Base-by-base conservation (phyloP, 2,797 vertebrate genomes). In the Crocidura indochinensis region DNA sequence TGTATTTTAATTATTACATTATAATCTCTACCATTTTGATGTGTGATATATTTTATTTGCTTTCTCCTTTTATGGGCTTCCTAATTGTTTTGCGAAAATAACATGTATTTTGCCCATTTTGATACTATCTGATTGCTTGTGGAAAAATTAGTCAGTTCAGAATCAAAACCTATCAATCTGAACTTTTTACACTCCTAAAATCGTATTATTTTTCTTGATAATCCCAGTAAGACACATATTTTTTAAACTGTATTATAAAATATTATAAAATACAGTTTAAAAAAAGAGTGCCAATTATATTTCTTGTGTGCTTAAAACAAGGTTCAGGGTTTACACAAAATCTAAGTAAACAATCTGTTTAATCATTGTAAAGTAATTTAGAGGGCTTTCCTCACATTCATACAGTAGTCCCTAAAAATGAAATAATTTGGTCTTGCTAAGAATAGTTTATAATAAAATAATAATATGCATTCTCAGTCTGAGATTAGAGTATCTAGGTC, bases 151-250 rank as follows among this genome's bases (percentile, higher is more conserved):
- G 38, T 38, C 27, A 92, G 85, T n/a, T 38, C 10, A 26, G 4
- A 67, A 75, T 10, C 60, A 8, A 26, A 73, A 17, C 22, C 12
- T 90, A 76, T 72, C 62, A 79, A 65, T 67, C 68, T 56, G 38
- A 88, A 38, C 4, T 74, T 94, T 91, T 62, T 27, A 27, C 75
- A 68, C 67, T 67, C 77, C n/a, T 74, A 78, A 47, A 10, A n/a
- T 78, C 84, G 11, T 6, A 83, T 29, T 26, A 83, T 29, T 26
- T 64, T 90, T 73, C 38, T 10, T 44, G 6, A 17, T 38, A 64
- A 47, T 87, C 17, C 69, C 27, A 75, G 22, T 87, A 90, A 47
- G 38, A 24, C 10, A 26, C 31, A 44, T 10, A 22, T 22, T 31
- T 89, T 76, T 29, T 38, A 38, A 38, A 38, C 38, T 38, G 38